These are phyloP conservation scores for Leptinotarsa haldemani DNA, from an alignment of 2,888 invertebrate species.

Conservation along the genomic window DNA sequence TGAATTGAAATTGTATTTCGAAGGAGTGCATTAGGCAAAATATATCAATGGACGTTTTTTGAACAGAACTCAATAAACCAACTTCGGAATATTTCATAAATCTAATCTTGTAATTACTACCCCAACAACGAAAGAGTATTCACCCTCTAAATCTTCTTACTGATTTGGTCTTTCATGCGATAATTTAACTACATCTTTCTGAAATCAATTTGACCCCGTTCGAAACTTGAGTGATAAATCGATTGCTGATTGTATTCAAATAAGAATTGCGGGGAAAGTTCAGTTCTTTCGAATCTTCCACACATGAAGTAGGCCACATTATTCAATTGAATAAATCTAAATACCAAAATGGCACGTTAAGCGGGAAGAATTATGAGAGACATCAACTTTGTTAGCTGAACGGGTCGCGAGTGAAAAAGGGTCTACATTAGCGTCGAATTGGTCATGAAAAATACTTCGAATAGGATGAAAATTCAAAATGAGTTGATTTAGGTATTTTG, in stretches of 20 bases:
- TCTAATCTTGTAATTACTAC: too few species aligned
- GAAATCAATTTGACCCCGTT: slow-evolving; percentile 36
- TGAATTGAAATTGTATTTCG: too few species aligned
- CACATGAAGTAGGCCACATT: slow-evolving; percentile 56
- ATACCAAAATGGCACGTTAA: slow-evolving; percentile 48
- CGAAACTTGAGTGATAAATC: slow-evolving; percentile 55
- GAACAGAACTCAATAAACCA: too few species aligned
- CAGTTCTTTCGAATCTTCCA: slow-evolving; percentile 54
- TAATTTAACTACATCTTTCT: not conserved
- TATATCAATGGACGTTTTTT: too few species aligned
- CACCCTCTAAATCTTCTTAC: not conserved
- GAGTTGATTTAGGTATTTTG: too few species aligned
- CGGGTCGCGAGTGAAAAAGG: not conserved
- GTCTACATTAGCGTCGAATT: not conserved
- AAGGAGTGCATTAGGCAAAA: too few species aligned
- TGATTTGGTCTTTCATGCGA: not conserved
- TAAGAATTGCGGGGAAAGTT: slow-evolving; percentile 52
- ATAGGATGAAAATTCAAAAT: too few species aligned
- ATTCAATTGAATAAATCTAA: slow-evolving; percentile 59
- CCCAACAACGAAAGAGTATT: not conserved
- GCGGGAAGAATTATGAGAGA: slow-evolving; percentile 15
- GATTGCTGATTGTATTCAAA: slow-evolving; percentile 59
- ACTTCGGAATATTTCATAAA: too few species aligned
- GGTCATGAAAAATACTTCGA: too few species aligned
- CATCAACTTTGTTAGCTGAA: not conserved